Evolutionary conservation across 2,797 vertebrate genomes (phyloP).

Genomic region (Acanthurus tractus): DNA sequence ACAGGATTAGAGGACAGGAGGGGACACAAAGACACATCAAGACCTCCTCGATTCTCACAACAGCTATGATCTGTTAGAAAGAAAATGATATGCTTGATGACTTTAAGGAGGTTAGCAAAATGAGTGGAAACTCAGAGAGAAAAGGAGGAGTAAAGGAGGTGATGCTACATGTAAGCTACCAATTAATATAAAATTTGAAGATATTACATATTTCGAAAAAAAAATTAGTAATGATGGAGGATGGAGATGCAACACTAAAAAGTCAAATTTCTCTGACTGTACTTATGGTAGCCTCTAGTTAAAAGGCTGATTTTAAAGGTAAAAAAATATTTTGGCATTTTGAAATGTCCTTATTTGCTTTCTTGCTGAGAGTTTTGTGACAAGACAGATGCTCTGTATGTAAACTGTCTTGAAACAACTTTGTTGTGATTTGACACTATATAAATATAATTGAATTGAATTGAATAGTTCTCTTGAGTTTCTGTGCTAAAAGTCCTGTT

Average conservation of each 20-base stretch:
- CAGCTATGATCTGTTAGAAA: constrained; percentile 37
- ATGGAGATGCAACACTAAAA: not conserved
- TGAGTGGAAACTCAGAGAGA: constrained; percentile 15
- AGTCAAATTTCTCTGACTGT: not conserved
- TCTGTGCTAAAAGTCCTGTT: too few species aligned
- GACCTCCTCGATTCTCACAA: constrained; percentile 58
- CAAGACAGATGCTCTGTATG: not conserved
- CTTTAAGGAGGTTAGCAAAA: constrained; percentile 16
- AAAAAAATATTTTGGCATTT: not conserved
- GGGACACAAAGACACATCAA: constrained; percentile 71
- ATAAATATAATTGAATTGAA: too few species aligned
- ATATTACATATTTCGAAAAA: not conserved
- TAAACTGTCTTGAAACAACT: too few species aligned
- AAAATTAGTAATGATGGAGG: constrained; percentile 7
- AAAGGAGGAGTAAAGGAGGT: not conserved
- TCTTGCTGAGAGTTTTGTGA: not conserved
- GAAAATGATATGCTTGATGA: not conserved
- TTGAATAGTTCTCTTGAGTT: too few species aligned
- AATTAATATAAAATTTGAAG: not conserved
- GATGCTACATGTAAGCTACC: constrained; percentile 34
- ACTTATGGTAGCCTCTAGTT: not conserved
- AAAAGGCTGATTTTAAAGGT: not conserved
- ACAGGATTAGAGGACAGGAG: constrained; percentile 72
- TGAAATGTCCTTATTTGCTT: not conserved
- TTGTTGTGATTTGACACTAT: too few species aligned